Conservation (phyloP, 2,797 vertebrate species). For the Trachops cirrhosus region DNA sequence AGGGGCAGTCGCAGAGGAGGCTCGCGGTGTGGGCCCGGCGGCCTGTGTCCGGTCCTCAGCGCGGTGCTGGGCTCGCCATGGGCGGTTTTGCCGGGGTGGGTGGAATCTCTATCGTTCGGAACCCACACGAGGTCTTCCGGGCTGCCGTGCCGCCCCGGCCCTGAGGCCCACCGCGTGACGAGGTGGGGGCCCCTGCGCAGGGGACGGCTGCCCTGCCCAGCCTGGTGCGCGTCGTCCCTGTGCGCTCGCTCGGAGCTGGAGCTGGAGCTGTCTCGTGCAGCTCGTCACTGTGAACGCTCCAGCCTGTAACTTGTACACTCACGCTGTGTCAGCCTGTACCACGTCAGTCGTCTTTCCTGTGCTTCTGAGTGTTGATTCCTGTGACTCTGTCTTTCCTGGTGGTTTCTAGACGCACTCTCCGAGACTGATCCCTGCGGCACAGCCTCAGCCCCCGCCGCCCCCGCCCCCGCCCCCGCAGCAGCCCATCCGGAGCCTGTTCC, state of each 20-base stretch:
- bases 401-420: slow-evolving; percentile 83
- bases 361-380: background rate
- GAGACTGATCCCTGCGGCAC: slow-evolving; percentile 82
- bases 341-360: background rate
- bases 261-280: background rate
- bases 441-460: slow-evolving; percentile 53
- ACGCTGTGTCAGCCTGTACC: background rate
- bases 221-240: accelerated
- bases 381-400: slow-evolving; percentile 68
- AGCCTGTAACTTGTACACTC: no score
- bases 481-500: slow-evolving; percentile 85
- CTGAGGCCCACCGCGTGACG: background rate
- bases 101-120: background rate
- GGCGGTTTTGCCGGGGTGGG: background rate
- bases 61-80: accelerated
- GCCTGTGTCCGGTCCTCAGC: no score
- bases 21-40: background rate
- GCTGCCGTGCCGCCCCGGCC: background rate
- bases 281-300: background rate
- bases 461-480: slow-evolving; percentile 77
- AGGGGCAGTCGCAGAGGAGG: accelerated
- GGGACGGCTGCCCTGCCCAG: background rate
- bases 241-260: background rate
- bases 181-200: background rate
- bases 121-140: background rate